phyloP scores from a whole-genome alignment of 2,888 invertebrate species.

The Seira ritae region DNA sequence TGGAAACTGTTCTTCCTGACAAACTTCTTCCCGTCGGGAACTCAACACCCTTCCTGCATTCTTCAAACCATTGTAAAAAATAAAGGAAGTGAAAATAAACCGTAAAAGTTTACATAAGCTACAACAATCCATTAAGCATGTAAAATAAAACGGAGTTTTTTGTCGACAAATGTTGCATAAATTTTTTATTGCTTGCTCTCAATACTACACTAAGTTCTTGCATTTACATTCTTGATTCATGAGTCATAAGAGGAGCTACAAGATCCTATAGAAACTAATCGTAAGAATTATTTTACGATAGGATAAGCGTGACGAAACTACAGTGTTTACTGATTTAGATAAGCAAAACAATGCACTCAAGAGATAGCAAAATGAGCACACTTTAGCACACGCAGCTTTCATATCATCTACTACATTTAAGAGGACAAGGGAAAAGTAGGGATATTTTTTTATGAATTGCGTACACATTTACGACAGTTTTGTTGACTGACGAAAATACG shows the following conservation, averaged over 20 bases:
- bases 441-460: not conserved
- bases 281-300: too few relatives aligned
- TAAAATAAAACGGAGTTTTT: too few relatives aligned
- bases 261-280: conserved; percentile 1
- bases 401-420: too few relatives aligned
- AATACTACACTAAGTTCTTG: not conserved
- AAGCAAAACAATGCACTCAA: conserved; percentile 34
- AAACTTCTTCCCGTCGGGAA: not conserved
- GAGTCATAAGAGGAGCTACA: not conserved
- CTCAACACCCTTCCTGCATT: conserved; percentile 14
- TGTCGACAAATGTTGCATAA: conserved; percentile 21
- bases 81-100: conserved; percentile 49
- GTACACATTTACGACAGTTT: not conserved
- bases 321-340: conserved; percentile 36
- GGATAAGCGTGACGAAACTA: conserved; percentile 34
- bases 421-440: not conserved
- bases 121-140: too few relatives aligned
- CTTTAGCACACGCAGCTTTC: too few relatives aligned
- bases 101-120: conserved; percentile 29
- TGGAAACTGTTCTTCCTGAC: not conserved
- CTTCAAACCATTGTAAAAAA: conserved; percentile 30
- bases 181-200: conserved; percentile 45
- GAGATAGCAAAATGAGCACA: not conserved
- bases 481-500: conserved; percentile 44
- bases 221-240: not conserved